Percentiles rank a stretch among this genome's conserved stretches.
phyloP scores from a whole-genome alignment of 2,888 invertebrate species.

The Chrysodeixis includens region DNA sequence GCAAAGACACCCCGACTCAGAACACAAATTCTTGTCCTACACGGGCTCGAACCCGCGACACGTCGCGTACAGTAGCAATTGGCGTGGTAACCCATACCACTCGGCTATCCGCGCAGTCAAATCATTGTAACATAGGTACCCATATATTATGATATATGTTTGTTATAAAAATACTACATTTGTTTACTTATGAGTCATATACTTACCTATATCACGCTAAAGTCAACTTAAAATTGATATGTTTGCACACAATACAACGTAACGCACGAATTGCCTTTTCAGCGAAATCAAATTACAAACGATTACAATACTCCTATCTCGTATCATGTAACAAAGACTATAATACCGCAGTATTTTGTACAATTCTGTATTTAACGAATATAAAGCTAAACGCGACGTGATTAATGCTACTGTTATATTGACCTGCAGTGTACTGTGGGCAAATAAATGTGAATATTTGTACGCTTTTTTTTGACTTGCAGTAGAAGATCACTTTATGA shows the following conservation, averaged over 20 bases:
- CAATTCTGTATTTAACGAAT: slow-evolving; percentile 2
- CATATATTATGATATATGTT: too few relatives aligned
- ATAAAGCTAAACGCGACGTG: slow-evolving; percentile 10
- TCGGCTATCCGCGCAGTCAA: too few relatives aligned
- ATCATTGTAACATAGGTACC: too few relatives aligned
- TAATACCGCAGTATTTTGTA: not conserved
- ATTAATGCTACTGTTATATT: slow-evolving; percentile 9
- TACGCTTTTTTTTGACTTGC: not conserved
- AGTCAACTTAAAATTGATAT: not conserved
- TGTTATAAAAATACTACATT: too few relatives aligned
- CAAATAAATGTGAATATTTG: not conserved
- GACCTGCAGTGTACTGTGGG: not conserved
- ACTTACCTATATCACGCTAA: not conserved
- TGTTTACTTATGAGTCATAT: too few relatives aligned
- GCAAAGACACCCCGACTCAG: too few relatives aligned
- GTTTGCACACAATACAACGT: not conserved
- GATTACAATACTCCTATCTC: not conserved
- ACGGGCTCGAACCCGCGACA: too few relatives aligned
- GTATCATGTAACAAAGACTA: not conserved
- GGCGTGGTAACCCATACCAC: too few relatives aligned
- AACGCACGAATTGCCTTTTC: not conserved
- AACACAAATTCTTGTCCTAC: too few relatives aligned
- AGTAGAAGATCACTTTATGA: not conserved
- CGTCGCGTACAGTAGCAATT: too few relatives aligned
- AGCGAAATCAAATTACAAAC: not conserved